Conservation (phyloP, 1,140 invertebrate genomes). For the Drosophila punjabiensis region DNA sequence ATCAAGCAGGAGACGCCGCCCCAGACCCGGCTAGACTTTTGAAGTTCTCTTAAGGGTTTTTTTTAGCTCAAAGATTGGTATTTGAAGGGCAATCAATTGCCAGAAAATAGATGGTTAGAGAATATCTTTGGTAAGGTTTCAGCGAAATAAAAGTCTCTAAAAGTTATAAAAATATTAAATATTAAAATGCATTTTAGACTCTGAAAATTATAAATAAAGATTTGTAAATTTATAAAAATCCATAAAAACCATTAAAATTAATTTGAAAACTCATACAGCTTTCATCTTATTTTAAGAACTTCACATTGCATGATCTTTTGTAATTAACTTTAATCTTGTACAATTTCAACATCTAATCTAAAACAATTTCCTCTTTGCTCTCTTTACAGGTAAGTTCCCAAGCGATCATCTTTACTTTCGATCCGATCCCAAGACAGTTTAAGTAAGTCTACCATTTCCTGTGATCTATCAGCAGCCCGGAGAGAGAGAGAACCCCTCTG, state of each 20-base stretch:
- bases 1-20: slow-evolving; percentile 30
- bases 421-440: slow-evolving; percentile 27
- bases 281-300: slow-evolving; percentile 7
- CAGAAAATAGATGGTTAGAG: slow-evolving; percentile 23
- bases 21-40: slow-evolving; percentile 38
- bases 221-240: not conserved
- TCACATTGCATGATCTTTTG: slow-evolving; percentile 25
- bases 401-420: not conserved
- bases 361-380: slow-evolving; percentile 58
- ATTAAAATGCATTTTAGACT: not conserved
- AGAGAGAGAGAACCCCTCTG: slow-evolving; percentile 4
- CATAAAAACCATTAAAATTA: not conserved
- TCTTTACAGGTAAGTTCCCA: slow-evolving; percentile 69
- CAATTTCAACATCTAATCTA: slow-evolving; percentile 51
- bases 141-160: not conserved
- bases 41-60: slow-evolving; percentile 40
- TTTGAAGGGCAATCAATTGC: slow-evolving; percentile 36
- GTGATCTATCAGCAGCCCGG: slow-evolving; percentile 36
- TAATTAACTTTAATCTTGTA: slow-evolving; percentile 11
- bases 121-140: slow-evolving; percentile 26
- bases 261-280: not conserved
- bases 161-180: too few relatives aligned
- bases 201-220: not conserved
- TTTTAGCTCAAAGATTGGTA: slow-evolving; percentile 20
- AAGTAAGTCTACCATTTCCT: slow-evolving; percentile 72